Conservation (phyloP, 2,113 vertebrate genomes). For the Urocitellus parryii region DNA sequence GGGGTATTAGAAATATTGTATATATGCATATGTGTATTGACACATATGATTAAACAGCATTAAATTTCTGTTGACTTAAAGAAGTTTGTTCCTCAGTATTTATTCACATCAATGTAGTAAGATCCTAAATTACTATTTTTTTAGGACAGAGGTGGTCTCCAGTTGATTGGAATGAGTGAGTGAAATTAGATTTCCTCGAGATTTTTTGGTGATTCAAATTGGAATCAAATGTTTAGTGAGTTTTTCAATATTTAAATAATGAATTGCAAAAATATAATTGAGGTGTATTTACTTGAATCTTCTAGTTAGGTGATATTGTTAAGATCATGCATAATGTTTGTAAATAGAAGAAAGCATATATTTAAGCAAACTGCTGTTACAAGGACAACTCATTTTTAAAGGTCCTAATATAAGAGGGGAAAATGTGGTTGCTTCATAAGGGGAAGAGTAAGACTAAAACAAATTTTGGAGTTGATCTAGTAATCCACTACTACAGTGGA, state of each 20-base stretch:
- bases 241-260: not conserved
- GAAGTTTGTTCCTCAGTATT: not conserved
- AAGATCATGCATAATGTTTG: not conserved
- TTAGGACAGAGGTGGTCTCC: not conserved
- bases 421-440: not conserved
- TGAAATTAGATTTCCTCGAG: constrained; percentile 35
- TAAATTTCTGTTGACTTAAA: not conserved
- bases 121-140: not conserved
- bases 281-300: constrained; percentile 1
- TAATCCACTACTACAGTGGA: not conserved
- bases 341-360: not conserved
- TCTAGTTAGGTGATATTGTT: not conserved
- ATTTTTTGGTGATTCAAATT: constrained; percentile 28
- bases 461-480: not conserved
- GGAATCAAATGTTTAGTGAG: not conserved
- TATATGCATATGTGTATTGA: not conserved
- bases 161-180: not conserved
- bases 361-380: constrained; percentile 29
- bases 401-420: not conserved
- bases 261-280: not conserved
- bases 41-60: not conserved
- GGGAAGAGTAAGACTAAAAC: not conserved
- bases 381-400: not conserved
- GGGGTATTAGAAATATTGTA: not conserved
- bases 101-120: not conserved